A percentile compares a stretch with the other conserved stretches of the same genome.
phyloP scores from a whole-genome alignment of 1,140 invertebrate species.

The Lysiphlebus fabarum region DNA sequence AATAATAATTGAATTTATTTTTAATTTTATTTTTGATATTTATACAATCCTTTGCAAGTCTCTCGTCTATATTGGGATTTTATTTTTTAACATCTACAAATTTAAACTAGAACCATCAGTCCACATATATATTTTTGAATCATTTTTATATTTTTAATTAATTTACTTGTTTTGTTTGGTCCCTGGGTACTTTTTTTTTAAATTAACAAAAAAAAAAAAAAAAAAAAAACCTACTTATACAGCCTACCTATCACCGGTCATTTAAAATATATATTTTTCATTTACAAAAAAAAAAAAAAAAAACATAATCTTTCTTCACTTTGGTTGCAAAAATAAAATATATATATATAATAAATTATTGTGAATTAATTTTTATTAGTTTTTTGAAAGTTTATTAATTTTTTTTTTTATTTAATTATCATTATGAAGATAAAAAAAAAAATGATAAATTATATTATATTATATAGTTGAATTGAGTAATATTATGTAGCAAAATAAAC shows the following conservation, averaged over 20 bases:
- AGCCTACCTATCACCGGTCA: constrained; percentile 23
- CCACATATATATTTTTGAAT: constrained; percentile 30
- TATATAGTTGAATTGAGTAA: no score
- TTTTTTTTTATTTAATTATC: no score
- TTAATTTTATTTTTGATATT: constrained; percentile 4
- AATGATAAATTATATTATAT: constrained; percentile 1
- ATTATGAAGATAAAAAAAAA: not conserved
- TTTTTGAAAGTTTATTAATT: no score
- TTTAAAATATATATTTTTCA: constrained; percentile 6
- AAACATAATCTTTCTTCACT: no score
- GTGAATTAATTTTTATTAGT: no score
- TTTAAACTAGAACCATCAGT: constrained; percentile 52
- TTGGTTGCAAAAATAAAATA: no score
- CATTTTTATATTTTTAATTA: no score
- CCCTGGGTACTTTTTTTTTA: constrained; percentile 43
- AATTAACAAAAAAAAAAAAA: constrained; percentile 29
- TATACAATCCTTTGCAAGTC: constrained; percentile 11
- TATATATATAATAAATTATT: no score
- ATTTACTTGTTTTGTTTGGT: constrained; percentile 36
- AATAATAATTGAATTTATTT: constrained; percentile 1
- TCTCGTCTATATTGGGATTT: constrained; percentile 18
- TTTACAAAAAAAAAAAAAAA: not conserved
- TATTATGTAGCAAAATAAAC: constrained; percentile 3
- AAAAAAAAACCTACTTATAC: constrained; percentile 20
- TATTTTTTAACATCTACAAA: constrained; percentile 41